Evolutionary conservation across 2,888 invertebrate species (phyloP).

Genomic region (Seira sanloemensis): DNA sequence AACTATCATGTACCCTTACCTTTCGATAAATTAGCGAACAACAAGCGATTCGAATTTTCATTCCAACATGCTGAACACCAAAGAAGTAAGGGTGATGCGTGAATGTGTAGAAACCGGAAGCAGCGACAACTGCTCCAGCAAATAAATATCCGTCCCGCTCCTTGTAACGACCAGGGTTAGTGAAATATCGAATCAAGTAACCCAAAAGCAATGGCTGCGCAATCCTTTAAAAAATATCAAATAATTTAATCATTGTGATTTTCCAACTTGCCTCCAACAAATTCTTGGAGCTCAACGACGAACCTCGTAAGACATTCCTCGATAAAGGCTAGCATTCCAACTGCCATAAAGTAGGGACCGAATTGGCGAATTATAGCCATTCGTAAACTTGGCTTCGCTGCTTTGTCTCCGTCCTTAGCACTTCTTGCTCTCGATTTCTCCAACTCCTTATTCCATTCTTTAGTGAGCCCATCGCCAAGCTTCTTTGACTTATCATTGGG

Average conservation of each 20-base stretch:
- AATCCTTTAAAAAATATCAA: constrained; percentile 46
- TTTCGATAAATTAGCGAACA: constrained; percentile 91
- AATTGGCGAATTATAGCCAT: constrained; percentile 42
- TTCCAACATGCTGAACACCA: constrained; percentile 81
- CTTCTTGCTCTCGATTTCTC: constrained; percentile 26
- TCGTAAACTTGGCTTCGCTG: constrained; percentile 46
- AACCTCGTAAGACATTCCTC: constrained; percentile 75
- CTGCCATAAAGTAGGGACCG: constrained; percentile 30
- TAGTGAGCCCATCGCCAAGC: constrained; percentile 81
- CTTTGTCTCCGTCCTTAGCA: too few relatives aligned
- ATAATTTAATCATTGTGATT: background rate
- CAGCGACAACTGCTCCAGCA: constrained; percentile 74
- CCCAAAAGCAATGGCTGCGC: constrained; percentile 72
- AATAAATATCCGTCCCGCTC: constrained; percentile 75
- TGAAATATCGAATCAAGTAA: constrained; percentile 70
- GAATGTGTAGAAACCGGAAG: constrained; percentile 71
- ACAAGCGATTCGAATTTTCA: constrained; percentile 87
- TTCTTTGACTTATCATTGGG: constrained; percentile 82
- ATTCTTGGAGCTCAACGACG: too few relatives aligned
- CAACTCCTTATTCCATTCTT: constrained; percentile 49
- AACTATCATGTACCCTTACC: constrained; percentile 78
- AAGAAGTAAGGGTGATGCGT: constrained; percentile 28
- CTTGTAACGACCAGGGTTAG: constrained; percentile 31
- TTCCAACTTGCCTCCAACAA: too few relatives aligned
- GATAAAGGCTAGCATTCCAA: constrained; percentile 75